These are phyloP conservation scores for Drosophila nannoptera DNA, from an alignment of 1,140 invertebrate genomes.

Conservation along the genomic window DNA sequence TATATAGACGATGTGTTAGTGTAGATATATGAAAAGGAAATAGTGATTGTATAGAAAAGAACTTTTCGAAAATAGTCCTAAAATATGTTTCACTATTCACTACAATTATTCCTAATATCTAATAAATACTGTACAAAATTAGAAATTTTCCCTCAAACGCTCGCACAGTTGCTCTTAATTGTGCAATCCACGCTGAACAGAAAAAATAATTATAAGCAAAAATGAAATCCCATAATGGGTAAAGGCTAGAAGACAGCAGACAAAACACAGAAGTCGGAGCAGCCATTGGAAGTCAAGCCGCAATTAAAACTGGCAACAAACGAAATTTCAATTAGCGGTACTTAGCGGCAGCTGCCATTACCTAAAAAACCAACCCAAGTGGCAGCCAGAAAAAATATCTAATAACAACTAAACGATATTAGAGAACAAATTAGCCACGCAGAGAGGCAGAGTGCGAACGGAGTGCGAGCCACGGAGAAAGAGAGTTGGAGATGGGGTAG, in stretches of 20 bases:
- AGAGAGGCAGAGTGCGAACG: background rate
- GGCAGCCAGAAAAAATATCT: constrained; percentile 47
- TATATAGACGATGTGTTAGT: no score
- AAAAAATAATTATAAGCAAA: constrained; percentile 33
- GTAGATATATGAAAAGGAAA: no score
- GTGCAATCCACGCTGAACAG: constrained; percentile 21
- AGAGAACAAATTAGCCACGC: constrained; percentile 59
- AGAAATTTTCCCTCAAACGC: constrained; percentile 8
- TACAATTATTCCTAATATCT: background rate
- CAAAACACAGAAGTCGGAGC: background rate
- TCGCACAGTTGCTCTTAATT: constrained; percentile 49
- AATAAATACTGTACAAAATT: constrained; percentile 1
- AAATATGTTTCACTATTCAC: no score
- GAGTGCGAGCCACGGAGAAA: constrained; percentile 43
- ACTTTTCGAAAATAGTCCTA: no score
- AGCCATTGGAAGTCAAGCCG: constrained; percentile 29
- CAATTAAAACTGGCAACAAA: constrained; percentile 66
- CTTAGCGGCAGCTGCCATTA: constrained; percentile 72
- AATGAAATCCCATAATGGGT: constrained; percentile 27
- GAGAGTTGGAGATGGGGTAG: constrained; percentile 14
- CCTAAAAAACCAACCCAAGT: constrained; percentile 26
- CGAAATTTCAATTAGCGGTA: constrained; percentile 75
- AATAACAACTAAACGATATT: constrained; percentile 75
- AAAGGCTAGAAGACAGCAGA: background rate
- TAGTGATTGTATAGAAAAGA: no score